Conservation (phyloP, 2,797 vertebrate species). For the Rhynchonycteris naso region DNA sequence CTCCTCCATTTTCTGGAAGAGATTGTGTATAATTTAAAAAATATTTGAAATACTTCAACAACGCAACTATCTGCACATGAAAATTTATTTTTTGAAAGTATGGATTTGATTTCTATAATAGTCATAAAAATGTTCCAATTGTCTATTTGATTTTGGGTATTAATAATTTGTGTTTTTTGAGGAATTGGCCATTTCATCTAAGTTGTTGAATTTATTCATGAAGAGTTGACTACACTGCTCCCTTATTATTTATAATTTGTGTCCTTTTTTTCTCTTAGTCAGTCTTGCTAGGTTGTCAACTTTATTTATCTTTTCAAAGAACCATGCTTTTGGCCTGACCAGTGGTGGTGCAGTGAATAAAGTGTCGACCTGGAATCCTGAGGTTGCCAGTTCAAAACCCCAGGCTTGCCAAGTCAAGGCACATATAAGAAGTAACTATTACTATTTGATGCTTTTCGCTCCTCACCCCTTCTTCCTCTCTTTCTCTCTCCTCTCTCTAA, state of each 20-base stretch:
- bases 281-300: neutral
- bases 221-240: neutral
- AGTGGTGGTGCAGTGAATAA: no score
- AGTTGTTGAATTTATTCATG: neutral
- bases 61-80: neutral
- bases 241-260: neutral
- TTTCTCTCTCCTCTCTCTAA: no score
- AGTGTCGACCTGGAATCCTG: no score
- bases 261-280: neutral
- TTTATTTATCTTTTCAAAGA: conserved; percentile 17
- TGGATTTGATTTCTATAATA: neutral
- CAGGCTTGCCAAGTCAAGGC: no score
- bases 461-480: no score
- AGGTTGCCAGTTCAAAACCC: no score
- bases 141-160: neutral
- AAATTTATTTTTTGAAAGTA: neutral
- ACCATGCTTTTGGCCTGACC: neutral
- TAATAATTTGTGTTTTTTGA: neutral
- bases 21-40: neutral
- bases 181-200: neutral
- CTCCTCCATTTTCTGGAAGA: conserved; percentile 11
- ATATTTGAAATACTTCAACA: neutral
- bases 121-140: neutral
- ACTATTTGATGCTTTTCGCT: no score
- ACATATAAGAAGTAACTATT: no score